Evolutionary conservation across 2,113 vertebrate genomes (phyloP), one percentile per base, ranked within the genome.

Genomic region (Brachirus orientalis): DNA sequence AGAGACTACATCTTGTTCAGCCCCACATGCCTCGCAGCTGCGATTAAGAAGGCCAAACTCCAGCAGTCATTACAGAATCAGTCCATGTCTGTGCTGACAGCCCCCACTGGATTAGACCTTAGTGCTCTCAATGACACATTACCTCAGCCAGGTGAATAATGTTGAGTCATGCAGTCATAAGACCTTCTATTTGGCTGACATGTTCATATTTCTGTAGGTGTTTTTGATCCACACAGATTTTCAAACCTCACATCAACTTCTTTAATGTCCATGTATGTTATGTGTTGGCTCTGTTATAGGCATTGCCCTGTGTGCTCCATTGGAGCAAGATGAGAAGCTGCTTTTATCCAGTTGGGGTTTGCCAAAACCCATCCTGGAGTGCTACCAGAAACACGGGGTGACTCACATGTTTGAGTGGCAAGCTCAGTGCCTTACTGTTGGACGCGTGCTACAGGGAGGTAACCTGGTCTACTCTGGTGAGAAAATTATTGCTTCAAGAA

Each of bases 381-480:
- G 94, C 72, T 99, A 99, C 64, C 92, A 93, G 66, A 93, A 93
- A 65, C 90, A 96, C 11, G 94, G 95, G 54, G 94, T 99, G 41
- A 91, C 92, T 46, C 93, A 75, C 67, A 99, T 99, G 96, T 99
- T 99, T 86, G 94, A 96, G 72, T 99, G 98, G 98, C 97, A 99
- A 89, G 96, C 97, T 72, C 95, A 98, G 78, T 99, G 98, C 63
- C 94, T 99, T 59, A 92, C 94, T 86, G 88, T 96, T 2, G 95
- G 95, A 60, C 91, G 86, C 69, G 98, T 97, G 62, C 87, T 99
- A 72, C 95, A 94, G 80, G 98, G 98, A 41, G 95, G 91, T 67
- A 99, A 98, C 88, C 86, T 99, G 5, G 94, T 99, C 52, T 99
- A 98, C 88, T 98, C 98, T 82, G 98, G 97, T 99, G 93, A 89